Evolutionary conservation across 2,113 vertebrate species (phyloP).

Genomic region (Tragulus kanchil): DNA sequence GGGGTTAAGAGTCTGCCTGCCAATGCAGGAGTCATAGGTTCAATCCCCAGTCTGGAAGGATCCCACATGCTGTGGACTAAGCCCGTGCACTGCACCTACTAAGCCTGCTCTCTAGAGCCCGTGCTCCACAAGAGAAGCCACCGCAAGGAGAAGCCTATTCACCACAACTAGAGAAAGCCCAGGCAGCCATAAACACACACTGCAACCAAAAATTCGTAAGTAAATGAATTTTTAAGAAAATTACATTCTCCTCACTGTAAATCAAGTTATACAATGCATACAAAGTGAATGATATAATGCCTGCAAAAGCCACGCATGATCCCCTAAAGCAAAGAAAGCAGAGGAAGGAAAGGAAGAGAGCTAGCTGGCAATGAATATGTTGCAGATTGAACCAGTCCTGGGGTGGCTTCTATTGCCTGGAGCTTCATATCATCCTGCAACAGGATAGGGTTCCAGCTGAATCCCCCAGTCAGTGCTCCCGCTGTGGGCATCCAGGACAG

Average conservation of each 20-base stretch:
- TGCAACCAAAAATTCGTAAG: neutral
- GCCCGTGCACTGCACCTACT: neutral
- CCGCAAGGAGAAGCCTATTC: neutral
- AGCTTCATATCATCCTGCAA: neutral
- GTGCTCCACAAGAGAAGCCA: neutral
- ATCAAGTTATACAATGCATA: neutral
- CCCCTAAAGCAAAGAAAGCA: neutral
- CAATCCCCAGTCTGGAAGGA: neutral
- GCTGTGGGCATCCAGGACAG: too few relatives aligned
- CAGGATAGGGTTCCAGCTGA: neutral
- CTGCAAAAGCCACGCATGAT: neutral
- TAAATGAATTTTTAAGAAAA: neutral
- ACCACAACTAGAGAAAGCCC: neutral
- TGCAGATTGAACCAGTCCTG: neutral
- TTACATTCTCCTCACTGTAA: neutral
- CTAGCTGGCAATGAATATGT: accelerated
- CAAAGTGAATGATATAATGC: neutral
- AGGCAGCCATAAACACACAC: neutral
- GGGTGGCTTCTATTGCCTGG: neutral
- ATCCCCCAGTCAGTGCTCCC: neutral
- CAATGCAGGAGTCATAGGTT: neutral
- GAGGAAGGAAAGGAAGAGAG: neutral
- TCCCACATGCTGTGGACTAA: neutral
- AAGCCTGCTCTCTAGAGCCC: neutral
- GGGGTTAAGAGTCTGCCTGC: neutral